Conservation (phyloP, 2,888 invertebrate species). For the Harpalus rubripes region DNA sequence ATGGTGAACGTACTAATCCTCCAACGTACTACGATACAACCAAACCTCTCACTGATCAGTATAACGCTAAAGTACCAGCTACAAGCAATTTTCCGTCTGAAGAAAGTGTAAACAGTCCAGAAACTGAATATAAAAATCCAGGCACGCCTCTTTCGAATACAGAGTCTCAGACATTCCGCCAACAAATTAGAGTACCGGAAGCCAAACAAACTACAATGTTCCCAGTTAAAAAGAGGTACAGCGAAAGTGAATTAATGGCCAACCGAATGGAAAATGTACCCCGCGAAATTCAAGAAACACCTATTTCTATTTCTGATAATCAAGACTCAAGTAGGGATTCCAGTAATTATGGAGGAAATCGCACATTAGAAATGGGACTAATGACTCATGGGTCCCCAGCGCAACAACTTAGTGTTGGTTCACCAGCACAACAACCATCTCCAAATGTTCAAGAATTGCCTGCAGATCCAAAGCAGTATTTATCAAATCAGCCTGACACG, state of each 20-base stretch:
- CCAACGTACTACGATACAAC: conserved; percentile 82
- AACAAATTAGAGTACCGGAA: conserved; percentile 71
- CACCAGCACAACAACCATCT: conserved; percentile 52
- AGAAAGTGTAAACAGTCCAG: conserved; percentile 50
- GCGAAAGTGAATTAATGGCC: conserved; percentile 75
- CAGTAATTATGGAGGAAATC: conserved; percentile 67
- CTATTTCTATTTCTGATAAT: conserved; percentile 13
- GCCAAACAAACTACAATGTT: conserved; percentile 78
- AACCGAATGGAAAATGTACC: conserved; percentile 59
- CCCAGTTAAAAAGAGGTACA: conserved; percentile 84
- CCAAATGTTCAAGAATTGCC: conserved; percentile 68
- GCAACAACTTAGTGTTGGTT: conserved; percentile 61
- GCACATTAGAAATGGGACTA: conserved; percentile 68
- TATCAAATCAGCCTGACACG: conserved; percentile 25
- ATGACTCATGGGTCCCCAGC: conserved; percentile 65
- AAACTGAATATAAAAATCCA: conserved; percentile 60
- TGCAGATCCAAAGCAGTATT: conserved; percentile 72
- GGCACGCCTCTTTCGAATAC: neutral
- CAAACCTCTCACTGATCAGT: conserved; percentile 77
- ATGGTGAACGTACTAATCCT: conserved; percentile 74
- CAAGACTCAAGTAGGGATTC: conserved; percentile 67
- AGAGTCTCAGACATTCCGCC: conserved; percentile 45
- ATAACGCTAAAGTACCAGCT: conserved; percentile 76
- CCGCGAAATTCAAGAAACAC: conserved; percentile 68
- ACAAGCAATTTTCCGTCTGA: conserved; percentile 34